These are phyloP conservation scores for Pipra filicauda DNA, from an alignment of 2,113 vertebrate species.

Conservation along the genomic window DNA sequence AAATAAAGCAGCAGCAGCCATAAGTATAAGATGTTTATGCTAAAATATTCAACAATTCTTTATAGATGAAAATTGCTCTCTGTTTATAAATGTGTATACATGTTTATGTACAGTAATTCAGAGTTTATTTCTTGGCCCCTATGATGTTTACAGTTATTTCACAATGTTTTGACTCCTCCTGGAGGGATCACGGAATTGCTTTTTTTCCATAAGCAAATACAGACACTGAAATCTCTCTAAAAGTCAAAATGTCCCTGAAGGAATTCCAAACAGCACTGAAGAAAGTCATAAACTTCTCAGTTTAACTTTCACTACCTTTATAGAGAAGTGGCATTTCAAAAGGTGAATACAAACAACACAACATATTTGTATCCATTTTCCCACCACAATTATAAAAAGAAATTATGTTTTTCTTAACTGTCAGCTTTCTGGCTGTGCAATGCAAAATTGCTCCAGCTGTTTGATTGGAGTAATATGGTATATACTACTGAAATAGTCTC, in stretches of 20 bases:
- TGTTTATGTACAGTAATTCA: slow-evolving; percentile 10
- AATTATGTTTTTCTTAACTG: neutral
- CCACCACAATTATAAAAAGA: neutral
- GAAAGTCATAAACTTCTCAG: neutral
- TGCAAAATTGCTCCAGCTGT: neutral
- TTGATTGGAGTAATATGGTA: neutral
- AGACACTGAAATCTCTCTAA: slow-evolving; percentile 27
- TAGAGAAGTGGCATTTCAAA: neutral
- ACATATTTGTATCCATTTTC: neutral
- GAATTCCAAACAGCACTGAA: slow-evolving; percentile 11
- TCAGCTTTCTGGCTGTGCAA: neutral
- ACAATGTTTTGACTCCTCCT: slow-evolving; percentile 54
- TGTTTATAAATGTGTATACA: neutral
- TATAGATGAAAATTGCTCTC: neutral
- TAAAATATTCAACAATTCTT: neutral
- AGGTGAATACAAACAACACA: neutral
- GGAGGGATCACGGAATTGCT: neutral
- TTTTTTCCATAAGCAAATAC: slow-evolving; percentile 29
- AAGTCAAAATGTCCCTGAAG: slow-evolving; percentile 35
- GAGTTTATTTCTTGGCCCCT: slow-evolving; percentile 29
- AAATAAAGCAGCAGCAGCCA: neutral
- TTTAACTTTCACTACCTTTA: neutral
- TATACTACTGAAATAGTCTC: neutral
- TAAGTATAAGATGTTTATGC: neutral
- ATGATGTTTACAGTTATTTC: slow-evolving; percentile 40